Evolutionary conservation across 92 coral and sea anemone genomes (phyloP).

Genomic region (Meandrina meandrites): DNA sequence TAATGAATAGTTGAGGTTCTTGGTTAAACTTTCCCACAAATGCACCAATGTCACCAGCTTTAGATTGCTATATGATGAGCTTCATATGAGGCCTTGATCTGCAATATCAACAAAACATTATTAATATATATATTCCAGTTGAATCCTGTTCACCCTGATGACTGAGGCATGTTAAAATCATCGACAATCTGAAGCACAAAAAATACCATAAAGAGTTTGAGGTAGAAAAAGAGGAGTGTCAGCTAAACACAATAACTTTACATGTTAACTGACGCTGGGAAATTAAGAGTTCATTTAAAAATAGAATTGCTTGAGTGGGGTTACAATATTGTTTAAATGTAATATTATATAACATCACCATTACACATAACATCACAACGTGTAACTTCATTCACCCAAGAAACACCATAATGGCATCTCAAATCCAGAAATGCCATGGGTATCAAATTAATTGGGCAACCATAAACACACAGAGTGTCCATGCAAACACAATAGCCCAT

Average conservation of each 20-base stretch:
- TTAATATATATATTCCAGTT: constrained; percentile 3
- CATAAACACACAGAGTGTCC: background rate
- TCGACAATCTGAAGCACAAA: background rate
- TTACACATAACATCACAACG: background rate
- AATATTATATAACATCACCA: background rate
- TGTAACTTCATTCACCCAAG: background rate
- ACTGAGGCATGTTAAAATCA: background rate
- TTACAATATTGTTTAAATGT: background rate
- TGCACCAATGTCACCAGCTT: background rate
- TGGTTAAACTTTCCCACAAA: background rate
- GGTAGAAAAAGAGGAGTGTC: too few species aligned
- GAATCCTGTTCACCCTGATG: background rate
- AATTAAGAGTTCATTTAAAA: background rate
- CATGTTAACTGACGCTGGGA: background rate
- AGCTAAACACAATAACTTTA: background rate
- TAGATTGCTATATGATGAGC: constrained; percentile 2
- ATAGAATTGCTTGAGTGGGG: background rate
- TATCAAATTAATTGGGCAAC: background rate
- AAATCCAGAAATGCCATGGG: background rate
- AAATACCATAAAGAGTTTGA: background rate
- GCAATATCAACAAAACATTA: constrained; percentile 25
- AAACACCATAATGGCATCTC: background rate
- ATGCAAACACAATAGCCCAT: too few species aligned
- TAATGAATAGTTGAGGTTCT: background rate
- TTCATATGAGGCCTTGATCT: constrained; percentile 11